Evolutionary conservation across 2,888 invertebrate species (phyloP), one percentile per base, ranked within the genome.

Genomic region (Galeruca laticollis): DNA sequence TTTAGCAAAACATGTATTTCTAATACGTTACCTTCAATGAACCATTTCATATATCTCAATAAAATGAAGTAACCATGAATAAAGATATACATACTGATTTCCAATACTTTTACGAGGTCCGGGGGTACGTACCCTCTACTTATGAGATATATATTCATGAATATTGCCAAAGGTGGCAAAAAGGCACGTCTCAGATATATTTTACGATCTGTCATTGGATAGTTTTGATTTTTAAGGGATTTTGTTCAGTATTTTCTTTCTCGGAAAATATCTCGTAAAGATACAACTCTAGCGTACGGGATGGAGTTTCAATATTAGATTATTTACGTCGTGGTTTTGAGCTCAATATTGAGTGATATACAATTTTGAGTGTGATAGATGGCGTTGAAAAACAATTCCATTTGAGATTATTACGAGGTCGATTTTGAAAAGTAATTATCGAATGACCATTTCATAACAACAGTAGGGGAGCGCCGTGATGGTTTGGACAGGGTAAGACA

Each of bases 101-200:
- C 15, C 9, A 18, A 13, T 4, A 10, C 13, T 9, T 37, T 37
- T 37, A 37, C 10, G 33, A 37, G 5, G 37, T 37, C 9, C 37
- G 8, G n/a, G n/a, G n/a, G n/a, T n/a, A n/a, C n/a, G 13, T 37
- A 11, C 13, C 37, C 9, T 9, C 8, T 10, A 37, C 37, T 8
- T 37, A 37, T 37, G 13, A 10, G 13, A 37, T 37, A 37, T 37
- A 11, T 37, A 37, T 37, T 37, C 8, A 43, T 15, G 43, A 43
- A 6, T 15, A 43, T 43, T 15, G 18, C 3, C 8, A 47, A 47
- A 15, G 15, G 15, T n/a, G 47, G 15, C 8, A 47, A 18, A 54
- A 31, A 54, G 31, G 54, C 54, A 54, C 54, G 54, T 54, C 21
- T 13, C n/a, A 26, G 31, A n/a, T 54, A 26, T 54, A 31, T 54